These are phyloP conservation scores for Bovichtus variegatus DNA, from an alignment of 2,797 vertebrate genomes.

Conservation along the genomic window DNA sequence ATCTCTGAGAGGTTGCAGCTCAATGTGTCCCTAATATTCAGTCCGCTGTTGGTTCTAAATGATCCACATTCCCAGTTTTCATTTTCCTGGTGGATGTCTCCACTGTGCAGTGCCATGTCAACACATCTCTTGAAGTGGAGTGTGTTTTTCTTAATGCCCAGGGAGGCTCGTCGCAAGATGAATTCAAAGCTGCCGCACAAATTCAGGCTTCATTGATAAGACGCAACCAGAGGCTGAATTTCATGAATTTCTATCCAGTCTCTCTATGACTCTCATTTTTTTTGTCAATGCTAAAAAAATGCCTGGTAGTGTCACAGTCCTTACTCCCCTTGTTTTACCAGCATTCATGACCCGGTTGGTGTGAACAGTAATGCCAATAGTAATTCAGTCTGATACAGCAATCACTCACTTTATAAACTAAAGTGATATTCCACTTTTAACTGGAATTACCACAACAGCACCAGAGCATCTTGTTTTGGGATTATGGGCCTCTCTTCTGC, in stretches of 20 bases:
- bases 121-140: neutral
- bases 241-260: neutral
- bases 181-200: neutral
- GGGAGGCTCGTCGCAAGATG: neutral
- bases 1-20: neutral
- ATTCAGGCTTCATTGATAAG: constrained; percentile 4
- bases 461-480: constrained; percentile 35
- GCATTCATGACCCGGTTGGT: neutral
- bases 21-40: neutral
- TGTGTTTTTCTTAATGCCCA: neutral
- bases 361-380: constrained; percentile 5
- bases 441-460: constrained; percentile 24
- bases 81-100: neutral
- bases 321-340: neutral
- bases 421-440: constrained; percentile 30
- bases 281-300: constrained; percentile 4
- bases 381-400: constrained; percentile 11
- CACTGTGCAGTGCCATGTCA: neutral
- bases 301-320: neutral
- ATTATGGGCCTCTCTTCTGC: constrained; percentile 58
- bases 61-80: neutral
- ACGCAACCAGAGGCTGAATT: neutral
- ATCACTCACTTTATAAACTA: constrained; percentile 32
- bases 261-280: neutral
- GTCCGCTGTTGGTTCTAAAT: neutral